Conservation (phyloP, 1,140 invertebrate genomes). For the Drosophila melanogaster region Release_6_plus_ISO1_MT NT_033777.3:19180001-19180500, state of each 20-base stretch:
- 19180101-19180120: conserved; percentile 1
- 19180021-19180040: conserved; percentile 79
- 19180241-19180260: conserved; percentile 1
- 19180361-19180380: conserved; percentile 4
- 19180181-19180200: conserved; percentile 79
- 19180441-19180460: not conserved
- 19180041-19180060: conserved; percentile 72
- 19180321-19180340: not conserved
- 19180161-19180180: conserved; percentile 82
- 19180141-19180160: conserved; percentile 83
- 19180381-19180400: conserved; percentile 22
- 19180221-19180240: conserved; percentile 26
- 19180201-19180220: conserved; percentile 39
- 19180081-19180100: conserved; percentile 28
- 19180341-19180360: too few relatives aligned
- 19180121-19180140: conserved; percentile 61
- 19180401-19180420: conserved; percentile 24
- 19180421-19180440: conserved; percentile 14
- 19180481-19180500: not conserved
- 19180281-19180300: conserved; percentile 19
- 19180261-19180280: conserved; percentile 18
- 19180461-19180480: not conserved
- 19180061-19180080: not conserved
- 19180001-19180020: conserved; percentile 74
- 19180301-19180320: conserved; percentile 14